These are phyloP conservation scores for Diaprepes abbreviatus DNA, from an alignment of 2,888 invertebrate species.

Conservation along the genomic window DNA sequence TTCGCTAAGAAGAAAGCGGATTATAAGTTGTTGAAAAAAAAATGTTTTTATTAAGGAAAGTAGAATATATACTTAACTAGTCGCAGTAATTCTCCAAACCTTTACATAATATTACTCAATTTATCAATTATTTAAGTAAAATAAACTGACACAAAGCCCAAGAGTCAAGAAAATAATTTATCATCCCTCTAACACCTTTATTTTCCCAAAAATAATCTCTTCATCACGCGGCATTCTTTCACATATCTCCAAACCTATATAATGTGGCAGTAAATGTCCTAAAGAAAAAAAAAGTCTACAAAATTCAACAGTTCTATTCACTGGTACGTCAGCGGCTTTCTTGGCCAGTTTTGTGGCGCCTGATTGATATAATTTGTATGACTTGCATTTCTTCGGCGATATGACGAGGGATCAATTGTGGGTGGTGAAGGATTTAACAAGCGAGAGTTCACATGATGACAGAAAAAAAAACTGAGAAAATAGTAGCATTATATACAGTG, in stretches of 20 bases:
- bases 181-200: conserved; percentile 21
- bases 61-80: too few relatives aligned
- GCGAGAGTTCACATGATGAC: background rate
- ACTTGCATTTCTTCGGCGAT: conserved; percentile 32
- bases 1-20: too few relatives aligned
- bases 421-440: conserved; percentile 32
- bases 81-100: too few relatives aligned
- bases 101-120: too few relatives aligned
- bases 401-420: conserved; percentile 40
- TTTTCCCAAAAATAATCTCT: conserved; percentile 33
- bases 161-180: conserved; percentile 13
- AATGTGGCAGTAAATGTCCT: conserved; percentile 39
- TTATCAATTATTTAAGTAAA: too few relatives aligned
- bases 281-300: conserved; percentile 34
- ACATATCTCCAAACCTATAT: conserved; percentile 38
- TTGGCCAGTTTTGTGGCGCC: conserved; percentile 34
- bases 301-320: conserved; percentile 43
- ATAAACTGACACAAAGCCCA: conserved; percentile 1
- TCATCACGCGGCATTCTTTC: conserved; percentile 45
- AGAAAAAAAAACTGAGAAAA: background rate
- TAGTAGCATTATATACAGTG: too few relatives aligned
- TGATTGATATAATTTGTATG: conserved; percentile 46
- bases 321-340: conserved; percentile 31
- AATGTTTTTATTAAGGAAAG: too few relatives aligned
- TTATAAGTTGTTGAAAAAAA: too few relatives aligned